Conservation (phyloP, 2,797 vertebrate genomes). For the Diglossa cyanea region DNA sequence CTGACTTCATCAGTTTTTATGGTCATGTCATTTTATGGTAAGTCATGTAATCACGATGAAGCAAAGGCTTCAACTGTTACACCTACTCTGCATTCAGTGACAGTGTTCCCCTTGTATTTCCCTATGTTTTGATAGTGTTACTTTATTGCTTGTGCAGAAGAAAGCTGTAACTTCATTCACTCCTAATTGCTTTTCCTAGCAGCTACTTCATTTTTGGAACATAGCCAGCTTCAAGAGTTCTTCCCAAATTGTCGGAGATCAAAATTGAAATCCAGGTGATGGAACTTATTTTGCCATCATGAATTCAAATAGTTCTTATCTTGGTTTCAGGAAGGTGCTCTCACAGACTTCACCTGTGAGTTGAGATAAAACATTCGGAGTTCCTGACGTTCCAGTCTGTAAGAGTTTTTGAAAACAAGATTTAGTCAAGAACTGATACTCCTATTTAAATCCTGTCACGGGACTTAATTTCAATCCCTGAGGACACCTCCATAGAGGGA, state of each 20-base stretch:
- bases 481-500: not conserved
- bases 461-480: not conserved
- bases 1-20: not conserved
- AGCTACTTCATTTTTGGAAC: not conserved
- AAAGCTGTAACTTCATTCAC: not conserved
- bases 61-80: not conserved
- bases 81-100: not conserved
- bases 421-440: not conserved
- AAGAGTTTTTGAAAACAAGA: not conserved
- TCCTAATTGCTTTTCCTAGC: not conserved
- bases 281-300: not conserved
- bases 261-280: not conserved
- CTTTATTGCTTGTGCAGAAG: not conserved
- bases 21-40: not conserved
- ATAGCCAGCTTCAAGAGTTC: not conserved
- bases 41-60: not conserved
- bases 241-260: rapidly evolving
- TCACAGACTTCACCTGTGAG: not conserved
- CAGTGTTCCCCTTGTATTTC: not conserved
- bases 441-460: not conserved
- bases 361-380: not conserved
- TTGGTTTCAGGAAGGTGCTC: not conserved
- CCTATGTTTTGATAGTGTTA: not conserved
- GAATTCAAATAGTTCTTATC: not conserved
- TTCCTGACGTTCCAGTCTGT: not conserved